These are phyloP conservation scores for Chauna torquata DNA, from an alignment of 2,113 vertebrate species.

Conservation along the genomic window DNA sequence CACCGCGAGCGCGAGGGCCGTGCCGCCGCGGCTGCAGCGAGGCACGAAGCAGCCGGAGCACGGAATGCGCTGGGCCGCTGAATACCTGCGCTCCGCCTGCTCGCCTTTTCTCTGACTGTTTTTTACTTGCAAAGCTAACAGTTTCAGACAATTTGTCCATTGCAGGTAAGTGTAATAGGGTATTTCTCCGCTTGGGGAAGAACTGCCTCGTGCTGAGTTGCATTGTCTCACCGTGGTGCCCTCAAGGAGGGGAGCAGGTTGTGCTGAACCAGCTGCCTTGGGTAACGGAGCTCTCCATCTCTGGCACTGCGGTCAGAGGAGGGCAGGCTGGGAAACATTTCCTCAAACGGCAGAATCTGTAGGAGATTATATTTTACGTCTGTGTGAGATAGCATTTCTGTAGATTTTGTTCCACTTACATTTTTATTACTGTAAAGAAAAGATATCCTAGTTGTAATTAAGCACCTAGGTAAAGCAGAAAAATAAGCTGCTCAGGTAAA, in stretches of 20 bases:
- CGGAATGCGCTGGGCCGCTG: not conserved
- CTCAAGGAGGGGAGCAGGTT: not conserved
- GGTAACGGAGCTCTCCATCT: not conserved
- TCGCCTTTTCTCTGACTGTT: not conserved
- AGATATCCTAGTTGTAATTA: not conserved
- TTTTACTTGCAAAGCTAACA: not conserved
- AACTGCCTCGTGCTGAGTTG: not conserved
- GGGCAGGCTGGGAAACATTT: not conserved
- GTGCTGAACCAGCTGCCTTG: not conserved
- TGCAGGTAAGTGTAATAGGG: constrained; percentile 4
- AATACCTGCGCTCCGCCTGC: not conserved
- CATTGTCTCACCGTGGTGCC: not conserved
- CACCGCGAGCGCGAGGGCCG: rapidly evolving
- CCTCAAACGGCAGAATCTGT: not conserved
- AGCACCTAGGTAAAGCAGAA: not conserved
- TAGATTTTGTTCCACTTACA: not conserved
- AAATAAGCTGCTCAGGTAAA: not conserved
- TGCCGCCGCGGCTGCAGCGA: not conserved
- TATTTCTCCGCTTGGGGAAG: not conserved
- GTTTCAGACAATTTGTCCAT: not conserved
- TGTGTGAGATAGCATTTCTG: not conserved
- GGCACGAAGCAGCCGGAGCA: not conserved
- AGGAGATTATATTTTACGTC: too few relatives aligned
- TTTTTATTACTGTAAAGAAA: not conserved
- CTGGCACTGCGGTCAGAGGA: rapidly evolving